Evolutionary conservation across 2,113 vertebrate genomes (phyloP).

Genomic region (Herpailurus yagouaroundi): DNA sequence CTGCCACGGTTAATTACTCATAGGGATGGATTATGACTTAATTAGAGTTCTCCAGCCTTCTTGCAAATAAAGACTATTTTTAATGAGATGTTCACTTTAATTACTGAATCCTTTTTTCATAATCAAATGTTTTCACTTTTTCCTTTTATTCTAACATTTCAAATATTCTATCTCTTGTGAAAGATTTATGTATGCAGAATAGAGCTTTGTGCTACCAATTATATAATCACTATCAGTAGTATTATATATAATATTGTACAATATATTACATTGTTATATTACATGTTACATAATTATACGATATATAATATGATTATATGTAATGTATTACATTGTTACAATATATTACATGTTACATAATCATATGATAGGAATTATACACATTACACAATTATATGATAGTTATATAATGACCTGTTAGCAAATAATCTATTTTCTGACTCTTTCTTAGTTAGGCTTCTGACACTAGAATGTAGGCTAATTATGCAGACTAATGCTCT

Average conservation of each 20-base stretch:
- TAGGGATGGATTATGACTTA: constrained; percentile 63
- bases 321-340: too few relatives aligned
- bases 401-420: not conserved
- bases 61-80: constrained; percentile 52
- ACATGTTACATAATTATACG: too few relatives aligned
- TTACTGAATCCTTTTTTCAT: constrained; percentile 45
- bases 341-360: not conserved
- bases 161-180: constrained; percentile 51
- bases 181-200: not conserved
- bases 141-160: constrained; percentile 48
- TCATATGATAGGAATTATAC: not conserved
- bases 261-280: too few relatives aligned
- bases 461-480: not conserved
- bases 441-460: not conserved
- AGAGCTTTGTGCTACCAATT: constrained; percentile 4
- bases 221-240: not conserved
- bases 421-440: not conserved
- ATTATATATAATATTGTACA: not conserved
- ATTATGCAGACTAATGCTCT: not conserved
- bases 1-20: constrained; percentile 70
- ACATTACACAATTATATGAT: not conserved
- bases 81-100: constrained; percentile 67
- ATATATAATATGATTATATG: too few relatives aligned
- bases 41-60: constrained; percentile 55
- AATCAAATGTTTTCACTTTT: constrained; percentile 34